Evolutionary conservation across 1,140 invertebrate genomes (phyloP), one percentile per base, ranked within the genome.

Genomic region (Musca vetustissima): DNA sequence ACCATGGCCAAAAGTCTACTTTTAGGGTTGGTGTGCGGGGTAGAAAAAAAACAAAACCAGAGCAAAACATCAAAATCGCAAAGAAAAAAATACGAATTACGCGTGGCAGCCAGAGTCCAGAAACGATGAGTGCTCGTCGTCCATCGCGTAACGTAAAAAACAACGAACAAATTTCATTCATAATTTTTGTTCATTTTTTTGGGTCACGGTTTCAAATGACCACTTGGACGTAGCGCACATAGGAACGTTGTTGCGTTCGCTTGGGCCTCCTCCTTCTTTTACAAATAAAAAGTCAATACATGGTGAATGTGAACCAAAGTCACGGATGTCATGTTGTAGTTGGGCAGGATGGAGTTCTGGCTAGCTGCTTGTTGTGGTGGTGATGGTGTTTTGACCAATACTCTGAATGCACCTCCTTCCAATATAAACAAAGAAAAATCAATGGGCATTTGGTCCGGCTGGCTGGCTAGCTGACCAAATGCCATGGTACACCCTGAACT

Each of bases 151-250:
- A 8, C 28, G 36, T 43, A 43, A 43, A 43, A 43, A 43, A n/a
- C n/a, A n/a, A 43, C 36, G 36, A 43, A 43, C 36, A 61, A n/a
- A 43, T 19, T 61, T 61, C 57, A 61, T 61, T 61, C 57, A 61
- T 61, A 43, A 61, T 61, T 61, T 61, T 61, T 61, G 57, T 61
- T 61, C n/a, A 32, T 61, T 19, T 61, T 61, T 61, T 61, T 61
- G 36, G 57, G 57, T 61, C 57, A 61, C 17, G 57, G 57, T 61
- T 61, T 61, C 57, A 61, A 61, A 61, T 61, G 57, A 61, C 57
- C 28, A 61, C 57, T n/a, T 59, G 55, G 17, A 28, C 15, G 32
- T 4, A 28, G 28, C 8, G 8, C 36, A 43, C 36, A 8, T 4
- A 43, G 36, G n/a, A n/a, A n/a, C n/a, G n/a, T n/a, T n/a, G n/a